phyloP scores from a whole-genome alignment of 2,113 vertebrate species.

The Menura novaehollandiae region DNA sequence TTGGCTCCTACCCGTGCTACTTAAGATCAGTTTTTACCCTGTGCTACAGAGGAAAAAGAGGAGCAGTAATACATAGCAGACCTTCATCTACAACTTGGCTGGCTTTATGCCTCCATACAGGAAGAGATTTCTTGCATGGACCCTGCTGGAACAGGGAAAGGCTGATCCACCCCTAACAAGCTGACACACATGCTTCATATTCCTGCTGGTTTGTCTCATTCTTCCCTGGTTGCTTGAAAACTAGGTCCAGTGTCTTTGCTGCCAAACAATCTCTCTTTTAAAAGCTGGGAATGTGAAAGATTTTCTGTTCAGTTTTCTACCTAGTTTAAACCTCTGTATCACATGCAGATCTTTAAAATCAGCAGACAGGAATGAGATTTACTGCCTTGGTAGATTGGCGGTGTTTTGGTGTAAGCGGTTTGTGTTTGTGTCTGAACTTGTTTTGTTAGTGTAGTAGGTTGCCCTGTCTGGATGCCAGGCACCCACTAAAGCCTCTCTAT shows the following conservation, averaged over 20 bases:
- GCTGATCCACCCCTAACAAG: background rate
- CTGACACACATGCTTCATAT: background rate
- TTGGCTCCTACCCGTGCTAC: background rate
- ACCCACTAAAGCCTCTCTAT: background rate
- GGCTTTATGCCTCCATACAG: fast-evolving
- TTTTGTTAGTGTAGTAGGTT: background rate
- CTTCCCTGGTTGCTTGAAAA: background rate
- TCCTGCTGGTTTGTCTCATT: background rate
- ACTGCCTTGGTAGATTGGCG: background rate
- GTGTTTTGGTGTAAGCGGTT: background rate
- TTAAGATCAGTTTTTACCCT: background rate
- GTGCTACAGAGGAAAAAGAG: background rate
- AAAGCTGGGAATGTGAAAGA: background rate
- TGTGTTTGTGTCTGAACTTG: background rate
- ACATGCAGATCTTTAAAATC: background rate
- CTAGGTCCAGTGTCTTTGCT: background rate
- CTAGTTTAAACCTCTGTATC: background rate
- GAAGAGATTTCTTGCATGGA: background rate
- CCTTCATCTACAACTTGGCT: background rate
- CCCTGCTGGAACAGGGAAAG: background rate
- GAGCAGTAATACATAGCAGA: background rate
- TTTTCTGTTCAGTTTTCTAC: background rate
- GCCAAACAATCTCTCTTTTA: background rate
- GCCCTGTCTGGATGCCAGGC: background rate
- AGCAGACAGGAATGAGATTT: background rate